Evolutionary conservation across 2,888 invertebrate genomes (phyloP), one percentile per base, ranked within the genome.

Genomic region (Athetis lepigone): DNA sequence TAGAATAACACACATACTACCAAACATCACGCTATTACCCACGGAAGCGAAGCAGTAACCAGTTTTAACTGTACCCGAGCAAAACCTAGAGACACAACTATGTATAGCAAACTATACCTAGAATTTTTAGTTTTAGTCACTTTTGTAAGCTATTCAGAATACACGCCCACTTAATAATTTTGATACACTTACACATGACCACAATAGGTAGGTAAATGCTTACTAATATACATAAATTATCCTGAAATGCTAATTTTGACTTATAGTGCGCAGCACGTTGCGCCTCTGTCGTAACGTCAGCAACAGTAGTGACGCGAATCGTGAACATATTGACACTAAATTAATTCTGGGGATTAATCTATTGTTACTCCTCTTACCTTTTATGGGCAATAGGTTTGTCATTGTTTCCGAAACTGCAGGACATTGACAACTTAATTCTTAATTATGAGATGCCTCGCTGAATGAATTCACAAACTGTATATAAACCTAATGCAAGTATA

Each of bases 171-270:
- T 33, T 25, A 13, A 11, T 13, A 45, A 39, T 58, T 64, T 46
- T 16, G 37, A 8, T 9, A 16, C 25, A 47, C 7, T n/a, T 23
- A 37, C 11, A 19, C 29, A 11, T 70, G 29, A 37, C 36, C 23
- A 37, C 47, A 61, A 37, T 37, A 6, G 18, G 40, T 64, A 25
- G 11, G 33, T 36, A 47, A 8, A 8, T 45, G 47, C 2, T 5
- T 13, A 37, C 11, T n/a, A 8, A 16, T 23, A 46, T 16, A 39
- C 13, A 21, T 73, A 5, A 47, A 23, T 70, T 63, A 64, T 70
- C 75, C 75, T 63, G 43, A 42, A 74, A 66, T 27, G 54, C 29
- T 50, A 46, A 60, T 69, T 46, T 33, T 11, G 40, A 52, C 40
- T 42, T 9, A 27, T n/a, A 19, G 39, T 51, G 40, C 16, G 37